A percentile compares a stretch with the other conserved stretches of the same genome.
Evolutionary conservation across 2,113 vertebrate genomes (phyloP).

Genomic region (Serinus canaria): DNA sequence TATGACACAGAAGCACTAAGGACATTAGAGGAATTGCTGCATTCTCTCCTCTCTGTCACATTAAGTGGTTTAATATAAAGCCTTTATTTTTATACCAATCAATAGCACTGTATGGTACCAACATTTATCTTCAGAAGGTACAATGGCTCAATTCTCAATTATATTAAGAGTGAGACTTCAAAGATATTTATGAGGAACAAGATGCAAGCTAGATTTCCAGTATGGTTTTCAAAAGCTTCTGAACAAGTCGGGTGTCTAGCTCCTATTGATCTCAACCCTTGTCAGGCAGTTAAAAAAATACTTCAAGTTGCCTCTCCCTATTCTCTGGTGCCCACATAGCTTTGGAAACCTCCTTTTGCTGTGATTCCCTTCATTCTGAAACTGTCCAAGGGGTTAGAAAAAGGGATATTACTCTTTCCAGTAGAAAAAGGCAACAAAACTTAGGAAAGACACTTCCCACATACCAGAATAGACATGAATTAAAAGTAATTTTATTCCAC

Average conservation of each 20-base stretch:
- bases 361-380: neutral
- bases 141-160: slow-evolving; percentile 32
- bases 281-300: neutral
- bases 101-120: slow-evolving; percentile 47
- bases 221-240: slow-evolving; percentile 40
- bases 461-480: slow-evolving; percentile 10
- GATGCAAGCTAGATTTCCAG: slow-evolving; percentile 22
- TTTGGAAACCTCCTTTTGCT: neutral
- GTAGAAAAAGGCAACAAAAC: neutral
- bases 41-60: slow-evolving; percentile 31
- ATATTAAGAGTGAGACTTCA: slow-evolving; percentile 6
- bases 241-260: neutral
- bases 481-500: slow-evolving; percentile 64
- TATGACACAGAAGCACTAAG: slow-evolving; percentile 19
- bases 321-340: neutral
- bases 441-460: slow-evolving; percentile 18
- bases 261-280: neutral
- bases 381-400: neutral
- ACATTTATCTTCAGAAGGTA: slow-evolving; percentile 41
- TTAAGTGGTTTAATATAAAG: slow-evolving; percentile 63
- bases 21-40: slow-evolving; percentile 18
- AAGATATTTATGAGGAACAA: slow-evolving; percentile 39
- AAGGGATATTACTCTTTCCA: neutral
- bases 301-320: neutral
- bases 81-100: slow-evolving; percentile 63